A percentile compares a stretch with the other conserved stretches of the same genome.
Evolutionary conservation across 2,888 invertebrate species (phyloP).

Genomic region (Cephonodes hylas): DNA sequence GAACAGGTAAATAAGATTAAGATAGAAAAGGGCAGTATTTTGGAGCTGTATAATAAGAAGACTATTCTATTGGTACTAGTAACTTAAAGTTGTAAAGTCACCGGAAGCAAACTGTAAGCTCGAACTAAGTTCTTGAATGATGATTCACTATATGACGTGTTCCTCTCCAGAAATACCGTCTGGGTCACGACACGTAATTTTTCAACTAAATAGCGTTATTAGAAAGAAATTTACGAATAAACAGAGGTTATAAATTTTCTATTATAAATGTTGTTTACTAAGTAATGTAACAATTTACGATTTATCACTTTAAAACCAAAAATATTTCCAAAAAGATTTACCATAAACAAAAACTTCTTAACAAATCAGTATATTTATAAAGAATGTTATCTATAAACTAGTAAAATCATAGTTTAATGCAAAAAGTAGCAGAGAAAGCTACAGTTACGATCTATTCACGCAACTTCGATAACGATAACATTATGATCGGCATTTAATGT

Average conservation of each 20-base stretch:
- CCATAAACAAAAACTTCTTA: no score
- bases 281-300: no score
- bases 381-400: background rate
- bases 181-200: background rate
- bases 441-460: background rate
- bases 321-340: no score
- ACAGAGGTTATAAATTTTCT: background rate
- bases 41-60: background rate
- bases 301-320: no score
- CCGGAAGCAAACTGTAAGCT: background rate
- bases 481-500: background rate
- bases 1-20: no score
- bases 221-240: no score
- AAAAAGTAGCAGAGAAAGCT: background rate
- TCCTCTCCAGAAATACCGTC: background rate
- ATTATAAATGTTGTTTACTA: no score
- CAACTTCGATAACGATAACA: constrained; percentile 3
- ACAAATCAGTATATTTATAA: background rate
- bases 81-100: background rate
- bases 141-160: constrained; percentile 1
- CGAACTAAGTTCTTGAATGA: background rate
- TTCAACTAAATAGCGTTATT: background rate
- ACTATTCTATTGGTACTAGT: background rate
- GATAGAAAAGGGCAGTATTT: no score
- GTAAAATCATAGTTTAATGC: background rate